A percentile compares a stretch with the other conserved stretches of the same genome.
Conservation (phyloP, 1,140 invertebrate genomes). For the Oncopeltus fasciatus region DNA sequence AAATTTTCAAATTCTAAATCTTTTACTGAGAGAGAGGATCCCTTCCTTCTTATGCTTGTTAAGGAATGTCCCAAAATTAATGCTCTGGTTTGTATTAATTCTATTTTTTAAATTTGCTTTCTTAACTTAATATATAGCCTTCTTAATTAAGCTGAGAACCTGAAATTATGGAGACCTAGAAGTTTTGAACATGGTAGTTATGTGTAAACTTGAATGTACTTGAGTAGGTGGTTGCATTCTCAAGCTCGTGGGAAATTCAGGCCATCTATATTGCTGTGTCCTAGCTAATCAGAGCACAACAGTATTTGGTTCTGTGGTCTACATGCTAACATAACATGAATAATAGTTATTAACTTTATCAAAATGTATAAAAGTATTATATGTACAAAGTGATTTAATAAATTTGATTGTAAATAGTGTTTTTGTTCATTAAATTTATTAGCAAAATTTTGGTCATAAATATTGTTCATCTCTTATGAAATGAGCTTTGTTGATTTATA, state of each 20-base stretch:
- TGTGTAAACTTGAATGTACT: not conserved
- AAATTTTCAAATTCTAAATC: slow-evolving; percentile 40
- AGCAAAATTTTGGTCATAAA: no score
- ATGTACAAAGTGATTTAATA: not conserved
- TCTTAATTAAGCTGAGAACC: not conserved
- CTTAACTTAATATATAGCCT: not conserved
- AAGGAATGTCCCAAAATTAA: slow-evolving; percentile 45
- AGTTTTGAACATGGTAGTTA: not conserved
- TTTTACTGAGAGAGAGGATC: slow-evolving; percentile 50
- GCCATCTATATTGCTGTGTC: no score
- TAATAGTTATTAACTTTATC: no score
- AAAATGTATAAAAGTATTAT: no score
- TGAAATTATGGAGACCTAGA: not conserved
- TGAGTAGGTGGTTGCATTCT: not conserved
- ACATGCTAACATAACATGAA: no score
- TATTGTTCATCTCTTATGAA: not conserved
- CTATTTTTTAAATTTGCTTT: no score
- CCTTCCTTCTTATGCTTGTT: slow-evolving; percentile 41
- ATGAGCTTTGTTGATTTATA: not conserved
- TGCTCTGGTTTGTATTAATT: slow-evolving; percentile 42
- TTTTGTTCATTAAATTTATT: not conserved
- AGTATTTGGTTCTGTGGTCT: no score
- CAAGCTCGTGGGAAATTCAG: no score
- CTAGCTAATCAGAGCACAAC: no score
- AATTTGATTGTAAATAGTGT: not conserved